phyloP scores from a whole-genome alignment of 2,797 vertebrate genomes.

The Monodelphis domestica region DNA sequence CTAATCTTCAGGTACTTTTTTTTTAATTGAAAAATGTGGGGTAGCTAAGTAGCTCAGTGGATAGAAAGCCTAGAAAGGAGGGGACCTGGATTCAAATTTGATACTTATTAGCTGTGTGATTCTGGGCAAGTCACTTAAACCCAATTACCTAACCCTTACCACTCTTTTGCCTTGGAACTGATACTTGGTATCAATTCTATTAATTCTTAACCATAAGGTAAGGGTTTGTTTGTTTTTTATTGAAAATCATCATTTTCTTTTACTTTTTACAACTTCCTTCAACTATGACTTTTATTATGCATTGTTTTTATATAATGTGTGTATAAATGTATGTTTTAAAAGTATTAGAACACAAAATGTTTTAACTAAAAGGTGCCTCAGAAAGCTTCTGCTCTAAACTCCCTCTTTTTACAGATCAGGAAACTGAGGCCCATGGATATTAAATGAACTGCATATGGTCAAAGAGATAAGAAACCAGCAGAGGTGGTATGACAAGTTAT shows the following conservation, averaged over 20 bases:
- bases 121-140: too few species aligned
- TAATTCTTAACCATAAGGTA: too few species aligned
- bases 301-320: not conserved
- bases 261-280: not conserved
- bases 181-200: too few species aligned
- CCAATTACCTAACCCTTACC: too few species aligned
- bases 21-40: too few species aligned
- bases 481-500: not conserved
- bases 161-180: too few species aligned
- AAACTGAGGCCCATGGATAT: not conserved
- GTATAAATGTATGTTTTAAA: not conserved
- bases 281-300: not conserved
- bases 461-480: not conserved
- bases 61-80: too few species aligned
- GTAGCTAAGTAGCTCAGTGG: too few species aligned
- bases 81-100: too few species aligned
- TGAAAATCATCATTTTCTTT: not conserved
- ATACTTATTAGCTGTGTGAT: too few species aligned
- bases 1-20: slow-evolving; percentile 17
- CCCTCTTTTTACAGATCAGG: not conserved
- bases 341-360: not conserved
- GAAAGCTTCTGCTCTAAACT: not conserved
- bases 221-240: too few species aligned
- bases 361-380: not conserved
- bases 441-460: not conserved